Evolutionary conservation across 2,888 invertebrate species (phyloP).

Genomic region (Xylocampa areola): DNA sequence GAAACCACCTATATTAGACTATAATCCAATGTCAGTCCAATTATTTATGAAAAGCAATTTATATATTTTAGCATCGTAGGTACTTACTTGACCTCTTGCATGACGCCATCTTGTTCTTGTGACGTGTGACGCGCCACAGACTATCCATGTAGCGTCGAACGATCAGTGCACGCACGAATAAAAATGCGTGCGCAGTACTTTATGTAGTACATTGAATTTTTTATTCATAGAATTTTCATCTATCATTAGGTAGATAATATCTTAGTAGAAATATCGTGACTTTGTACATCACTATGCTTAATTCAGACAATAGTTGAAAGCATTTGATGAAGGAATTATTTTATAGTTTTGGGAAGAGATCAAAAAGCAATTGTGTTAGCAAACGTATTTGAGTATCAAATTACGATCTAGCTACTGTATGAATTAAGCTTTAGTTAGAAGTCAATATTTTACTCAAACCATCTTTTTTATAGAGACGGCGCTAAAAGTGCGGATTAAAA

Average conservation of each 20-base stretch:
- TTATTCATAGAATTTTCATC: constrained; percentile 35
- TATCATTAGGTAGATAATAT: constrained; percentile 38
- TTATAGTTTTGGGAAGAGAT: constrained; percentile 32
- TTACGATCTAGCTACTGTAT: constrained; percentile 54
- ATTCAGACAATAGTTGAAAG: constrained; percentile 52
- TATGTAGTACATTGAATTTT: constrained; percentile 40
- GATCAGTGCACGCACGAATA: constrained; percentile 41
- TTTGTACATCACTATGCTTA: constrained; percentile 41
- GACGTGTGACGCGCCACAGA: constrained; percentile 47
- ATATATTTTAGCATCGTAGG: constrained; percentile 66
- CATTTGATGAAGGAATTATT: constrained; percentile 18
- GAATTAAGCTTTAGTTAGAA: constrained; percentile 62
- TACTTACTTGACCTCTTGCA: constrained; percentile 74
- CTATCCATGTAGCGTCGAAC: constrained; percentile 52
- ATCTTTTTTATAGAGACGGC: constrained; percentile 61
- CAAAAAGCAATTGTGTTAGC: constrained; percentile 49
- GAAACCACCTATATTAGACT: constrained; percentile 72
- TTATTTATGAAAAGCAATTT: constrained; percentile 60
- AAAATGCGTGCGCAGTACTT: constrained; percentile 43
- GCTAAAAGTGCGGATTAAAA: constrained; percentile 70
- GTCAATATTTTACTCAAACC: constrained; percentile 56
- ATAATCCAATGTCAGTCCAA: constrained; percentile 81
- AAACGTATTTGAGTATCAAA: constrained; percentile 32
- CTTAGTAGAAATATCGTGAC: constrained; percentile 37
- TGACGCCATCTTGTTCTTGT: constrained; percentile 69